phyloP scores from a whole-genome alignment of 2,113 vertebrate genomes.

The Holacanthus passer region DNA sequence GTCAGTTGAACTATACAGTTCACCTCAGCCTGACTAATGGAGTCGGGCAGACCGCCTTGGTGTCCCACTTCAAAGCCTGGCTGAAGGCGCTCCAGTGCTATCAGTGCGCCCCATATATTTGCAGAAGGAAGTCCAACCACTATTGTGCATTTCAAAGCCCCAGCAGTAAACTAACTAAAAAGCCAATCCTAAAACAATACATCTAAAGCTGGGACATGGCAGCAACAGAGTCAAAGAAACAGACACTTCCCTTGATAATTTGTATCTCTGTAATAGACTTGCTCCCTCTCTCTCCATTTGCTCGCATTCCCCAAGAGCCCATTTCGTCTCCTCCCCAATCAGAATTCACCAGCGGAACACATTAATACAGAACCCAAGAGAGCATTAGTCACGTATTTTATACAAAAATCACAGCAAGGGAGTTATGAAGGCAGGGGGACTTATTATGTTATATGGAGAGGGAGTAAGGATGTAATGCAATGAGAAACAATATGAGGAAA shows the following conservation, averaged over 20 bases:
- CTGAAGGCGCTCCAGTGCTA: conserved; percentile 42
- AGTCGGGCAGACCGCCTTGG: conserved; percentile 22
- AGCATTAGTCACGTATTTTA: conserved; percentile 59
- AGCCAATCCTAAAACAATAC: conserved; percentile 70
- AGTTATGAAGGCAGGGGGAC: conserved; percentile 31
- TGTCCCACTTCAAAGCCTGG: conserved; percentile 71
- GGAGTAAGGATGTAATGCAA: neutral
- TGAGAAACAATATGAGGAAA: conserved; percentile 38
- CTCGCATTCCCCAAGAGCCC: conserved; percentile 52
- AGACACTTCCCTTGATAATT: conserved; percentile 54
- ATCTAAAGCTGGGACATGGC: conserved; percentile 64
- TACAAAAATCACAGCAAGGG: conserved; percentile 55
- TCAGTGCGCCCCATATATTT: conserved; percentile 62
- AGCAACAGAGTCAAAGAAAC: conserved; percentile 37
- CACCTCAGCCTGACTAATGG: conserved; percentile 36
- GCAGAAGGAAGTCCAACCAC: conserved; percentile 71
- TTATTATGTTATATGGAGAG: conserved; percentile 30
- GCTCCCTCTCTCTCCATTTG: conserved; percentile 25
- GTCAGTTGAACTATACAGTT: conserved; percentile 41
- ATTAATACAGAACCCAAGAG: conserved; percentile 64
- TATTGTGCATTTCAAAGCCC: conserved; percentile 73
- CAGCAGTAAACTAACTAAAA: conserved; percentile 55
- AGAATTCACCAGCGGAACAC: conserved; percentile 60
- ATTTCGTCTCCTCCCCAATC: conserved; percentile 57
- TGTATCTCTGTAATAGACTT: conserved; percentile 62